A percentile compares a stretch with the other conserved stretches of the same genome.
Conservation (phyloP, 1,140 invertebrate species). For the Telenomus remus region DNA sequence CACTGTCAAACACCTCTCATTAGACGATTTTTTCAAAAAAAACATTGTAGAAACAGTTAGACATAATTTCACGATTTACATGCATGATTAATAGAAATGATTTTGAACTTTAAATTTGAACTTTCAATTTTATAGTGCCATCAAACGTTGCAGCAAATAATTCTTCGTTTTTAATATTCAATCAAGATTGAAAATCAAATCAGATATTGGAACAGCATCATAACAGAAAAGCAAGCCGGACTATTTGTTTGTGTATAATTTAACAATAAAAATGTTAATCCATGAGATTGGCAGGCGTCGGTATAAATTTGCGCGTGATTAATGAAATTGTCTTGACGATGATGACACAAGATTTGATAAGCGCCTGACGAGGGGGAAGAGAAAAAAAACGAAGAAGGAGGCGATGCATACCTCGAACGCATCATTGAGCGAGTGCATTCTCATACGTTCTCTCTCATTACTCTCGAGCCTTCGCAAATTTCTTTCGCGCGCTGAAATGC, state of each 20-base stretch:
- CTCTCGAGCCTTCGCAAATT: conserved; percentile 89
- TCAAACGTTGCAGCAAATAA: no score
- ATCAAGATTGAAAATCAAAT: no score
- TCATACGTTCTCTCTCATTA: conserved; percentile 90
- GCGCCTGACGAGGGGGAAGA: not conserved
- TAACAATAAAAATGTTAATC: not conserved
- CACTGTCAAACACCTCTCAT: no score
- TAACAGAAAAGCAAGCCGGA: no score
- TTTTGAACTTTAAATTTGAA: no score
- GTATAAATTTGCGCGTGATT: conserved; percentile 5
- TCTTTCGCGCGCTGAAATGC: conserved; percentile 85
- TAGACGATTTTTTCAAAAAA: no score
- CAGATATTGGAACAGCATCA: no score
- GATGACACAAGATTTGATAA: conserved; percentile 2
- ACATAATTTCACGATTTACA: no score
- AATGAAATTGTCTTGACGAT: conserved; percentile 31
- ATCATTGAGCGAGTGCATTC: conserved; percentile 92
- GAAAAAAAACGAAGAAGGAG: conserved; percentile 9
- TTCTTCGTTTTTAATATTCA: no score
- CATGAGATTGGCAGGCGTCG: not conserved
- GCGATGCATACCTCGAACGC: conserved; percentile 85
- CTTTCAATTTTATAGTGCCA: no score
- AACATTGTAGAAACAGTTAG: no score
- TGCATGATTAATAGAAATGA: no score
- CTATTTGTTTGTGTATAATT: not conserved